A percentile compares a stretch with the other conserved stretches of the same genome.
Evolutionary conservation across 2,113 vertebrate genomes (phyloP).

Genomic region (Candoia aspera): DNA sequence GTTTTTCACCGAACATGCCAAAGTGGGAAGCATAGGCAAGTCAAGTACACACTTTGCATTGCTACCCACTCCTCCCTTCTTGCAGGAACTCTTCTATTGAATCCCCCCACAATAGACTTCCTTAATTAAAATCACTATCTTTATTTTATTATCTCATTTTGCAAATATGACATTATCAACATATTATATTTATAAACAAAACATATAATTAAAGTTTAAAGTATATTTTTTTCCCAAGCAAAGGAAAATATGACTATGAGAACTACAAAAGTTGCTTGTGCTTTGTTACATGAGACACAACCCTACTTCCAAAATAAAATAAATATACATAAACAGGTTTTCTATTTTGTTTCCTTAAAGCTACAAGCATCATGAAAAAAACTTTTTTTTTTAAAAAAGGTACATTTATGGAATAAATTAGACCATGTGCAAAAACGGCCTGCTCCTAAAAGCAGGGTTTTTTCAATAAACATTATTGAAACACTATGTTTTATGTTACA

Average conservation of each 20-base stretch:
- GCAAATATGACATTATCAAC: too few relatives aligned
- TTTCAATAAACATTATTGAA: not conserved
- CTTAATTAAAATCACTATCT: too few relatives aligned
- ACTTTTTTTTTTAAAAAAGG: not conserved
- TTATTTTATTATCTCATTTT: too few relatives aligned
- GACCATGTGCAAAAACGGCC: not conserved
- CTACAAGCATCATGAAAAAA: not conserved
- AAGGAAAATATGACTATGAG: not conserved
- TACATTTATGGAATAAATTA: not conserved
- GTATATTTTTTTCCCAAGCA: not conserved
- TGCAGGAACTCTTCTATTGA: too few relatives aligned
- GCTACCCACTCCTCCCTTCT: too few relatives aligned
- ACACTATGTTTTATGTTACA: constrained; percentile 31
- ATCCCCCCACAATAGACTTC: too few relatives aligned
- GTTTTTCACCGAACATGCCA: too few relatives aligned
- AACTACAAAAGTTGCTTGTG: not conserved
- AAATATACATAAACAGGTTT: not conserved
- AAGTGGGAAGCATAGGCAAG: too few relatives aligned
- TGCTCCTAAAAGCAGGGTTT: not conserved
- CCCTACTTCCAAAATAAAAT: not conserved
- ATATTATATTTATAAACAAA: too few relatives aligned
- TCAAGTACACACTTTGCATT: too few relatives aligned
- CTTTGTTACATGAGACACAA: not conserved
- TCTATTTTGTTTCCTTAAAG: not conserved
- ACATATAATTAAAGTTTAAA: too few relatives aligned